Evolutionary conservation across 2,888 invertebrate genomes (phyloP).

Genomic region (Merodon equestris): DNA sequence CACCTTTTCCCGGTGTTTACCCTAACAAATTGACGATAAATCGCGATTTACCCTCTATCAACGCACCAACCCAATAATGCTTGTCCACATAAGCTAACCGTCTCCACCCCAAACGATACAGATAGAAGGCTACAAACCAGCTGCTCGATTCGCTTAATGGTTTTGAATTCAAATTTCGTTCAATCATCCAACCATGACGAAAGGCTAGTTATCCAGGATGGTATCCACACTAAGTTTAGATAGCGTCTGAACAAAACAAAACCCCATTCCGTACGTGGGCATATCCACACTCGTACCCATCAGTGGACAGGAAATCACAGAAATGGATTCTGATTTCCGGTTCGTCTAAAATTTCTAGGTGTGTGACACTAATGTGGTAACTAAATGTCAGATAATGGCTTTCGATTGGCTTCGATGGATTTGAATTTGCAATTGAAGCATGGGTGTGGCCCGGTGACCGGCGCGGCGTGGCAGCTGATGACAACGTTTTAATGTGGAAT

Average conservation of each 20-base stretch:
- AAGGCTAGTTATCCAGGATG: neutral
- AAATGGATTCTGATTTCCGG: constrained; percentile 53
- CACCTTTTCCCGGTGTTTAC: constrained; percentile 43
- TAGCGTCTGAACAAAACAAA: constrained; percentile 15
- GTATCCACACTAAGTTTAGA: neutral
- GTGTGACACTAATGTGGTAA: constrained; percentile 43
- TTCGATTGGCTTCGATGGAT: constrained; percentile 49
- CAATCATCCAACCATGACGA: constrained; percentile 34
- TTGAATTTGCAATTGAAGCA: constrained; percentile 25
- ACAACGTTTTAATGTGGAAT: neutral
- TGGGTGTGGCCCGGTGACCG: no score
- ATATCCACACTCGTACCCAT: constrained; percentile 14
- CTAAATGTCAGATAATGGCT: constrained; percentile 49
- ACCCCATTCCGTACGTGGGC: no score
- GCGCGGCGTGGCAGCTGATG: no score
- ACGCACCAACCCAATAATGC: constrained; percentile 21
- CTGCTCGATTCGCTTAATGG: constrained; percentile 41
- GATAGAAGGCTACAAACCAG: constrained; percentile 13
- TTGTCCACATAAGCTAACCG: no score
- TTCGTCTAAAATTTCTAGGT: constrained; percentile 37
- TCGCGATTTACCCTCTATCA: constrained; percentile 15
- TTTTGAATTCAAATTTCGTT: constrained; percentile 36
- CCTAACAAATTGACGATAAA: constrained; percentile 5
- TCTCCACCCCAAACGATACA: no score
- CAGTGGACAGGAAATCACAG: constrained; percentile 34